These are phyloP conservation scores for Limnephilus rhombicus DNA, from an alignment of 2,888 invertebrate genomes.

Conservation along the genomic window DNA sequence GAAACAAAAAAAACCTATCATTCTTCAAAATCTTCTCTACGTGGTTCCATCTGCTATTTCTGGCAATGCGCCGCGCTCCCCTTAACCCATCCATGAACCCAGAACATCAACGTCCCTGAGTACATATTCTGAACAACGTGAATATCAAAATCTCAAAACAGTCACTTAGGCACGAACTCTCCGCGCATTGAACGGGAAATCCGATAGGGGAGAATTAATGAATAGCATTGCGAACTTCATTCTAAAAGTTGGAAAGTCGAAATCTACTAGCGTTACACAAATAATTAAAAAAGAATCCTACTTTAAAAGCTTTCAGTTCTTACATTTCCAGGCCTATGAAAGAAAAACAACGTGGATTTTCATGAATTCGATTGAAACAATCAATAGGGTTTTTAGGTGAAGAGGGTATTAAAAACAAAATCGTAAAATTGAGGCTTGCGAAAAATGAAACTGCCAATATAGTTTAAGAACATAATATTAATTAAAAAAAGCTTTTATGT, in stretches of 20 bases:
- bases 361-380: background rate
- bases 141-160: conserved; percentile 44
- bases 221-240: conserved; percentile 40
- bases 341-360: background rate
- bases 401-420: background rate
- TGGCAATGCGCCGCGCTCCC: background rate
- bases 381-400: background rate
- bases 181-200: conserved; percentile 23
- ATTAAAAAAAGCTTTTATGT: no score
- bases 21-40: background rate
- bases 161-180: conserved; percentile 44
- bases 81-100: background rate
- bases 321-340: background rate
- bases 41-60: conserved; percentile 7
- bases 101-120: background rate
- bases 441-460: no score
- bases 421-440: background rate
- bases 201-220: conserved; percentile 34
- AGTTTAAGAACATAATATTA: background rate
- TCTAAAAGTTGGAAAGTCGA: conserved; percentile 28
- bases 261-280: background rate
- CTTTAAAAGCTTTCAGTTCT: background rate
- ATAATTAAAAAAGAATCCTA: background rate
- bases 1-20: background rate
- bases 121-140: conserved; percentile 26